Percentiles rank a stretch among this genome's conserved stretches.
These are phyloP conservation scores for Porites lutea DNA, from an alignment of 64 coral and sea anemone species.

Conservation along the genomic window DNA sequence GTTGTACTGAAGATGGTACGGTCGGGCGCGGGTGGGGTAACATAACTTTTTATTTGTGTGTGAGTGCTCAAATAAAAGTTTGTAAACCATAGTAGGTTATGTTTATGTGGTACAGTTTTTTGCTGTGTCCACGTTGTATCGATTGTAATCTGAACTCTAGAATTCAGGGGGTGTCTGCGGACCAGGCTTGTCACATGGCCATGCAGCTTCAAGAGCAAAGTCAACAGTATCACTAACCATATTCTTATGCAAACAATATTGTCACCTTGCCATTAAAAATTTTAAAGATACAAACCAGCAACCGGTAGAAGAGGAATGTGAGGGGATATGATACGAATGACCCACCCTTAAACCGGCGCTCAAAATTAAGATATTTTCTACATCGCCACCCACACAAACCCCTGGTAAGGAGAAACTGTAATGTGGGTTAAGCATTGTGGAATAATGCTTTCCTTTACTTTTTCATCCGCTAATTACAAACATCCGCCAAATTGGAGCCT, in stretches of 20 bases:
- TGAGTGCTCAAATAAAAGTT: too few species aligned
- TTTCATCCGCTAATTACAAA: not conserved
- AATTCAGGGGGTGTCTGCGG: too few species aligned
- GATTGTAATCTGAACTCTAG: too few species aligned
- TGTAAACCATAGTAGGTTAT: too few species aligned
- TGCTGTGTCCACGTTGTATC: too few species aligned
- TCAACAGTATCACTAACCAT: too few species aligned
- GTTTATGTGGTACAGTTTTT: too few species aligned
- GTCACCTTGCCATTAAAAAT: not conserved
- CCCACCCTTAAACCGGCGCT: not conserved
- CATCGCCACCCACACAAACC: not conserved
- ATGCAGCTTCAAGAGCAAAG: too few species aligned
- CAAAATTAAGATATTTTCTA: not conserved
- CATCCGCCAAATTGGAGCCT: not conserved
- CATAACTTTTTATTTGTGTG: too few species aligned
- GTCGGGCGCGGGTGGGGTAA: too few species aligned
- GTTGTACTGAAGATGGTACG: too few species aligned
- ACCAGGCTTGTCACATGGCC: too few species aligned
- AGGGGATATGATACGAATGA: not conserved
- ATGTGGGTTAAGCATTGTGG: not conserved
- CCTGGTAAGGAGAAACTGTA: not conserved
- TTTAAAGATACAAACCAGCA: not conserved
- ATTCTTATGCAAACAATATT: not conserved
- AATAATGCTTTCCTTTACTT: not conserved
- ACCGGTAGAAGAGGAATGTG: conserved; percentile 1